Base-by-base conservation (phyloP, 1,140 invertebrate species). In the Sitodiplosis mosellana region DNA sequence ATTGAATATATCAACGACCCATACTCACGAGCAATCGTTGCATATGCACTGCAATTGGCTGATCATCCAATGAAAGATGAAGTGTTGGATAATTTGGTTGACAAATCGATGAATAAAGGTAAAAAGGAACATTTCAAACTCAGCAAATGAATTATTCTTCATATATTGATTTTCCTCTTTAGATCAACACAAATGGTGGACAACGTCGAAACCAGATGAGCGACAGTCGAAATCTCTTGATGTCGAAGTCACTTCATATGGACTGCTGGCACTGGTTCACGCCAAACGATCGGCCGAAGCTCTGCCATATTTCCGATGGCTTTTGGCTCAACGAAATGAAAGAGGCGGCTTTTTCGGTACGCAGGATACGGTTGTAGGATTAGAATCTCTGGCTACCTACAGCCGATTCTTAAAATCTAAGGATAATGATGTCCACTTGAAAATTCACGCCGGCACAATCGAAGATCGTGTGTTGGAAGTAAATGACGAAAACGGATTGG, bases 211-310 rank as follows among this genome's bases (percentile, higher is more conserved):
- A 57, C 82, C 85, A 0, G 83, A 83, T 74, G 74, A 75, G 40
- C 68, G 68, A 65, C 70, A 68, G 40, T 68, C 59, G 47, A 55
- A 71, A 52, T 68, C 72, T 0, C 68, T 77, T n/a, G 78, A 83
- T 56, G 74, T 87, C 20, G 84, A 89, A 63, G 81, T 81, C 54
- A 84, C 83, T 2, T 71, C 81, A 0, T 88, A 88, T 55, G 76
- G 72, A 2, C 56, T 87, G 19, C 58, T 87, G 34, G 71, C 80
- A 7, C 65, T 77, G 17, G 56, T 81, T 14, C 71, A 74, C 56
- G 59, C 73, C n/a, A 70, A 73, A 11, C 67, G 70, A 2, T 66
- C 77, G 5, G 70, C 72, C 3, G 67, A 71, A 2, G 65, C 70
- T 2, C 58, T 73, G 36, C 74, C 74, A 45, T 72, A 75, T 2